phyloP scores from a whole-genome alignment of 2,113 vertebrate species.

The Hippolais icterina region DNA sequence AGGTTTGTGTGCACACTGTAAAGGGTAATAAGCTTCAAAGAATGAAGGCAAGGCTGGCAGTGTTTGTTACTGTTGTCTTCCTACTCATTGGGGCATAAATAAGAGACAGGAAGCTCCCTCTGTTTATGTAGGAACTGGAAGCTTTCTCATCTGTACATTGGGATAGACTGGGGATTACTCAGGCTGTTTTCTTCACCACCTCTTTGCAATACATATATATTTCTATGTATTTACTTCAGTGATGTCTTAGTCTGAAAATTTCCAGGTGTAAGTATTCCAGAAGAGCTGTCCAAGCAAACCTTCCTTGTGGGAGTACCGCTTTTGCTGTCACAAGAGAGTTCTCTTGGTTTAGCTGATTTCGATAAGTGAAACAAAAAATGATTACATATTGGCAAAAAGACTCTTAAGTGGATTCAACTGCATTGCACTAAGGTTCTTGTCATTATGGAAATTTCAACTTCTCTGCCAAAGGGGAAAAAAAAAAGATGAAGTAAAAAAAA shows the following conservation, averaged over 20 bases:
- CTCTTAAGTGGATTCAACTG: neutral
- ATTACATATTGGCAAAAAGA: neutral
- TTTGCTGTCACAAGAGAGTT: neutral
- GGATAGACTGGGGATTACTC: neutral
- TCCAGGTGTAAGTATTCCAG: neutral
- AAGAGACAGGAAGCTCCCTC: neutral
- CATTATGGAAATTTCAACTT: neutral
- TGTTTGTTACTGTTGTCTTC: neutral
- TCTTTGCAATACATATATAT: neutral
- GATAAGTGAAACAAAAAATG: neutral
- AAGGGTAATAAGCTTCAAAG: neutral
- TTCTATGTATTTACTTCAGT: neutral
- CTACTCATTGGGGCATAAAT: neutral
- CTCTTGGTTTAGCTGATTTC: neutral
- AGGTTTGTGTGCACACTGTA: neutral
- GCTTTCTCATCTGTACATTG: neutral
- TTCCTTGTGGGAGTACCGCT: neutral
- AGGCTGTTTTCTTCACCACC: neutral
- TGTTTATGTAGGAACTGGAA: neutral
- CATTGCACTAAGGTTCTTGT: constrained; percentile 12
- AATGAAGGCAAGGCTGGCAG: neutral
- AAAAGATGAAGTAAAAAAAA: neutral
- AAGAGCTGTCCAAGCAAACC: neutral
- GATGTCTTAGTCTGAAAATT: neutral
- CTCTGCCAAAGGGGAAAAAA: neutral